These are phyloP conservation scores for Agrypnia vestita DNA, from an alignment of 1,140 invertebrate genomes.

Conservation along the genomic window DNA sequence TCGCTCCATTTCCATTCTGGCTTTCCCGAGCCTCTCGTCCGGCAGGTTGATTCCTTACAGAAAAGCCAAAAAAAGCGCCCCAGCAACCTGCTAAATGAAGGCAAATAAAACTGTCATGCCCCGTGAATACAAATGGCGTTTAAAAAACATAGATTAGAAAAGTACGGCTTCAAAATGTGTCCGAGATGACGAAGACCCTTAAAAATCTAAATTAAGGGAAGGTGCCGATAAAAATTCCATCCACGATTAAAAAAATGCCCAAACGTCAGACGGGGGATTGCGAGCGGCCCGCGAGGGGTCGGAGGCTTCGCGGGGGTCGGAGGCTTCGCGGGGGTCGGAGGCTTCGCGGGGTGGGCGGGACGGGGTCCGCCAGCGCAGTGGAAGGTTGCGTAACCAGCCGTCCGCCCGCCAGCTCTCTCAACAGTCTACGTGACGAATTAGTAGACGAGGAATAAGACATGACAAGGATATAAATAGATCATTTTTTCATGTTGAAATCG, in stretches of 20 bases:
- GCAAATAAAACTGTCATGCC: not conserved
- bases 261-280: slow-evolving; percentile 4
- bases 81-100: not conserved
- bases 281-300: not conserved
- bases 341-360: not conserved
- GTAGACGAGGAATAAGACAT: not conserved
- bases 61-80: too few relatives aligned
- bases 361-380: too few relatives aligned
- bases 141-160: slow-evolving; percentile 6
- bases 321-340: not conserved
- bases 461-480: too few relatives aligned
- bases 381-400: not conserved
- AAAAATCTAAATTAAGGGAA: slow-evolving; percentile 12
- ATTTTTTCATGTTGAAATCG: too few relatives aligned
- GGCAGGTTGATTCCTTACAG: too few relatives aligned
- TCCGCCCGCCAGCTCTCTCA: not conserved
- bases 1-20: too few relatives aligned
- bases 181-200: slow-evolving; percentile 1
- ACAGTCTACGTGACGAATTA: slow-evolving; percentile 4
- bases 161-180: slow-evolving; percentile 4
- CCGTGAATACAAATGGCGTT: not conserved
- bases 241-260: slow-evolving; percentile 20
- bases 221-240: slow-evolving; percentile 24
- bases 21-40: too few relatives aligned
- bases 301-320: not conserved